A percentile compares a stretch with the other conserved stretches of the same genome.
Conservation (phyloP, 1,140 invertebrate genomes). For the Ooceraea biroi region DNA sequence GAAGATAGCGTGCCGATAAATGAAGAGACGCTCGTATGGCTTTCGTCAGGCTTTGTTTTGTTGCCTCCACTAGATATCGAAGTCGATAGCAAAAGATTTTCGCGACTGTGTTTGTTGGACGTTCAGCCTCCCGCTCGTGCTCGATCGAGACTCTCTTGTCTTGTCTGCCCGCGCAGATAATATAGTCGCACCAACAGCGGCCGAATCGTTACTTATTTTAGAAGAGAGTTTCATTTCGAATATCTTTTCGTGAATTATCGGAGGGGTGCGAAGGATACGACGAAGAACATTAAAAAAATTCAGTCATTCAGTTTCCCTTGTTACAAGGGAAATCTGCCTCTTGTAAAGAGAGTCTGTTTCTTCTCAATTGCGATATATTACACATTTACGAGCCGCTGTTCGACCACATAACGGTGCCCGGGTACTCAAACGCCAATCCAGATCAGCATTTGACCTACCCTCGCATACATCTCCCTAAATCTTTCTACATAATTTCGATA, state of each 20-base stretch:
- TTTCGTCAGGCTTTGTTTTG: too few relatives aligned
- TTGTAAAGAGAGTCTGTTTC: not conserved
- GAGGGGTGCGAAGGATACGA: not conserved
- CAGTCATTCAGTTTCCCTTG: not conserved
- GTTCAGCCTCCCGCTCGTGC: not conserved
- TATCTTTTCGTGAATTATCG: not conserved
- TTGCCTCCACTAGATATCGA: not conserved
- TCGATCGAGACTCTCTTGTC: constrained; percentile 22
- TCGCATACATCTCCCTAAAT: too few relatives aligned
- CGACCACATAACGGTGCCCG: not conserved
- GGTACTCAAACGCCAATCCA: not conserved
- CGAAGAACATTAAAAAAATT: not conserved
- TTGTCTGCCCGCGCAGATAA: constrained; percentile 22
- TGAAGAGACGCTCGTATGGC: not conserved
- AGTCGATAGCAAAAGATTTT: not conserved
- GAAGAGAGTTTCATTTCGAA: constrained; percentile 11
- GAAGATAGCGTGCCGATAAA: constrained; percentile 15
- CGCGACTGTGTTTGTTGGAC: constrained; percentile 1
- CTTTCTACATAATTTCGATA: constrained; percentile 12
- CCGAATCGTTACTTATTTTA: constrained; percentile 3
- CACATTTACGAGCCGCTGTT: not conserved
- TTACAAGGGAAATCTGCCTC: not conserved
- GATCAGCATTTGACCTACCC: not conserved
- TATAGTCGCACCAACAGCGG: constrained; percentile 2
- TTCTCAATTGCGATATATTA: constrained; percentile 1